phyloP scores from a whole-genome alignment of 2,888 invertebrate species.

The Dynastes maya region DNA sequence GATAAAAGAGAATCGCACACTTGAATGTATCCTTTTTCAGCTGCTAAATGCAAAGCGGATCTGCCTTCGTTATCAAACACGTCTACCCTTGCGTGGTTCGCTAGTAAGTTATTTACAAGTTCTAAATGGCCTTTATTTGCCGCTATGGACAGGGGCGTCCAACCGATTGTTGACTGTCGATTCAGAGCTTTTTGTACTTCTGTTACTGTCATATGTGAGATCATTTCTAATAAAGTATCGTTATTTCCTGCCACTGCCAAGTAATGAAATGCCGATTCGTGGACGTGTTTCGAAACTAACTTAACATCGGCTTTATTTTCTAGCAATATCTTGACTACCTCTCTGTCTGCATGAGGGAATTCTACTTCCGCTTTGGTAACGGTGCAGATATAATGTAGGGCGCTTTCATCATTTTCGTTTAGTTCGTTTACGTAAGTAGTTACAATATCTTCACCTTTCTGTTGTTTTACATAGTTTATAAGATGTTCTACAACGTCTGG shows the following conservation, averaged over 20 bases:
- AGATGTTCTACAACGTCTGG: slow-evolving; percentile 91
- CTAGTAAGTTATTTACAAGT: slow-evolving; percentile 89
- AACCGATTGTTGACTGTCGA: slow-evolving; percentile 93
- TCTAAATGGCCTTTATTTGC: slow-evolving; percentile 96
- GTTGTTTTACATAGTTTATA: slow-evolving; percentile 85
- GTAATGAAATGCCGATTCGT: slow-evolving; percentile 96
- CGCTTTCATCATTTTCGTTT: slow-evolving; percentile 94
- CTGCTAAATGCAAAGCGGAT: slow-evolving; percentile 95
- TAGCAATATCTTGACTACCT: slow-evolving; percentile 91
- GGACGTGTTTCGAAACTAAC: slow-evolving; percentile 86
- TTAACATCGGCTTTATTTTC: slow-evolving; percentile 94
- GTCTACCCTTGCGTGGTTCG: slow-evolving; percentile 97
- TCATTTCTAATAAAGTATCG: slow-evolving; percentile 94
- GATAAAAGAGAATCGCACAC: slow-evolving; percentile 92
- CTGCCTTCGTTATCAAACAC: slow-evolving; percentile 98
- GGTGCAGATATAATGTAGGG: slow-evolving; percentile 95
- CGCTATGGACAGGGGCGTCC: slow-evolving; percentile 98
- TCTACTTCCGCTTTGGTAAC: slow-evolving; percentile 87
- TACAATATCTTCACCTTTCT: slow-evolving; percentile 83
- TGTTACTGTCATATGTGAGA: slow-evolving; percentile 89
- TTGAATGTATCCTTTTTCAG: slow-evolving; percentile 93
- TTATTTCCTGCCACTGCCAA: slow-evolving; percentile 97
- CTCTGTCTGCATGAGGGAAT: slow-evolving; percentile 83
- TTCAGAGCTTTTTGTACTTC: slow-evolving; percentile 96
- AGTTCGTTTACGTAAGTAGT: slow-evolving; percentile 90